Conservation (phyloP, 1,140 invertebrate species). For the Charaxes varanes region DNA sequence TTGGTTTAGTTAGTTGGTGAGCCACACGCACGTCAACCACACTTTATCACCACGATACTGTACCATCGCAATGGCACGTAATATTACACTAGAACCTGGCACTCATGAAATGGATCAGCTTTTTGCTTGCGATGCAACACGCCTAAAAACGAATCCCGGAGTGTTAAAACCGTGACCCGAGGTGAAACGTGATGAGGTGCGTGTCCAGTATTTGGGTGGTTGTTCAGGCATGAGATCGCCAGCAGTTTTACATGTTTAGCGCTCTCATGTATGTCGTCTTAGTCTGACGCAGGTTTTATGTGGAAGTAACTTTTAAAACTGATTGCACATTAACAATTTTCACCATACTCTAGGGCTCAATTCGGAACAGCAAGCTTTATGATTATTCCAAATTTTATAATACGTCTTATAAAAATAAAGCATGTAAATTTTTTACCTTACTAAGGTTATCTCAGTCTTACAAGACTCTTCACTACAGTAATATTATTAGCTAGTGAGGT, state of each 20-base stretch:
- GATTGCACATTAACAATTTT: not conserved
- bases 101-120: conserved; percentile 40
- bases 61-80: conserved; percentile 36
- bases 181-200: conserved; percentile 38
- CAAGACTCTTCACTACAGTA: too few relatives aligned
- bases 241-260: not conserved
- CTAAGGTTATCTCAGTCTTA: too few relatives aligned
- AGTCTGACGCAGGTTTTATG: conserved; percentile 1
- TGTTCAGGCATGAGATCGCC: conserved; percentile 2
- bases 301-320: not conserved
- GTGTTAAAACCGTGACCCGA: conserved; percentile 34
- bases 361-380: too few relatives aligned
- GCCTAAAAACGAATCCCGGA: conserved; percentile 24
- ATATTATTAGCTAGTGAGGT: too few relatives aligned
- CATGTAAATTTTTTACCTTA: too few relatives aligned
- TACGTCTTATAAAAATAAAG: too few relatives aligned
- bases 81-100: conserved; percentile 39
- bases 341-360: not conserved
- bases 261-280: not conserved
- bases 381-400: too few relatives aligned
- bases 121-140: conserved; percentile 39
- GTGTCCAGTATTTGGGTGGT: conserved; percentile 11
- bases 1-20: conserved; percentile 58
- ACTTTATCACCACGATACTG: conserved; percentile 54
- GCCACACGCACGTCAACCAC: conserved; percentile 62